phyloP scores from a whole-genome alignment of 2,888 invertebrate genomes.

The Unio delphinus region DNA sequence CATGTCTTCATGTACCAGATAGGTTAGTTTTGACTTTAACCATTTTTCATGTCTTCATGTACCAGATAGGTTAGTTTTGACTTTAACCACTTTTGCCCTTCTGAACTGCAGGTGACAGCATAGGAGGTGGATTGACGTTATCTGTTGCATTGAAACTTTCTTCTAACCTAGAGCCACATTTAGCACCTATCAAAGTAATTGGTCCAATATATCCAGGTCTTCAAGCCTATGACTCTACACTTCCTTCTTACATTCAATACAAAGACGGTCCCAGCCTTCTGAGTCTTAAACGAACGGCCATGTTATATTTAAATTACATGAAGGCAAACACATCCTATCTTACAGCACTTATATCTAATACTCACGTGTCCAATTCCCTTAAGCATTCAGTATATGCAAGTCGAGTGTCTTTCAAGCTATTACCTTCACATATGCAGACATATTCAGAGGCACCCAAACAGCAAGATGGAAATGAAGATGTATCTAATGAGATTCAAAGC shows the following conservation, averaged over 20 bases:
- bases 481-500: constrained; percentile 12
- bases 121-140: constrained; percentile 52
- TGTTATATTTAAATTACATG: constrained; percentile 37
- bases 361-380: constrained; percentile 17
- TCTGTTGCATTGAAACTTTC: constrained; percentile 39
- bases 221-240: constrained; percentile 61
- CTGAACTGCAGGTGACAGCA: constrained; percentile 43
- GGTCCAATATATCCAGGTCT: constrained; percentile 37
- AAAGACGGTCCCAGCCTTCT: constrained; percentile 23
- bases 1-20: no score
- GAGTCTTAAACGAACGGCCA: constrained; percentile 22
- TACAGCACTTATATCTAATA: constrained; percentile 7
- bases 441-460: background rate
- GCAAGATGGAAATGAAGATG: background rate
- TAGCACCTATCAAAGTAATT: constrained; percentile 29
- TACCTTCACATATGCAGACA: constrained; percentile 28
- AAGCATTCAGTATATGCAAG: constrained; percentile 13
- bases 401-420: constrained; percentile 12
- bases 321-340: constrained; percentile 21
- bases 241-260: constrained; percentile 44
- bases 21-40: no score
- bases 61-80: no score
- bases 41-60: no score
- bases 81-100: no score
- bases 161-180: constrained; percentile 20